Evolutionary conservation across 2,113 vertebrate genomes (phyloP), one percentile per base, ranked within the genome.

Genomic region (Gallinago media): DNA sequence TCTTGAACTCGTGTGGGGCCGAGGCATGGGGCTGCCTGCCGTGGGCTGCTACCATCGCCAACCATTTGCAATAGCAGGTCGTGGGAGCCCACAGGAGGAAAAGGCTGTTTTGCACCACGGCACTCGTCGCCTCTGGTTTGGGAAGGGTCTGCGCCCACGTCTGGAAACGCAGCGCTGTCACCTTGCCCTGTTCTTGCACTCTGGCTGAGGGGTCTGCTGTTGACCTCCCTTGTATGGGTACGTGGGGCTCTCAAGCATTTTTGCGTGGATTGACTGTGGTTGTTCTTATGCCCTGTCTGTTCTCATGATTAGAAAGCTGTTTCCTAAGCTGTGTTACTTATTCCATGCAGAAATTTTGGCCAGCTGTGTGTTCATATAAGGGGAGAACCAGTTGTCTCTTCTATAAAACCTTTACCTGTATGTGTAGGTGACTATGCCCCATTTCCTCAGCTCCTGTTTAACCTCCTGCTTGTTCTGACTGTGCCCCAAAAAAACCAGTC

Each of bases 21-120:
- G 15, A 42, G 42, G 0, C 2, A 1, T 18, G n/a, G 55, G 22
- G 15, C 44, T 59, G 65, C 42, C 31, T 40, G 26, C 44, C 0
- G 1, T 10, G 1, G 4, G 29, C 61, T 71, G 58, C 72, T 72
- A 68, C 73, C 36, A 2, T 23, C 20, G 22, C 55, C 29, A 13
- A 9, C 14, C 0, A 0, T 14, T 58, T 29, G 16, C n/a, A 20
- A 26, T 38, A 66, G 47, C 1, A 2, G n/a, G n/a, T 29, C 0
- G 0, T 19, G 56, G 5, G 4, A 83, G 58, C 47, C 88, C n/a
- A 13, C 16, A 9, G 89, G 58, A 77, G 15, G 42, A 46, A 62
- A 26, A 46, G 20, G 22, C 38, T 32, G 63, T 58, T 47, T 15
- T 31, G 54, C 22, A 42, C 44, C 29, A 29, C 1, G 2, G 2